Conservation (phyloP, 2,113 vertebrate species). For the Psephotus haematonotus region DNA sequence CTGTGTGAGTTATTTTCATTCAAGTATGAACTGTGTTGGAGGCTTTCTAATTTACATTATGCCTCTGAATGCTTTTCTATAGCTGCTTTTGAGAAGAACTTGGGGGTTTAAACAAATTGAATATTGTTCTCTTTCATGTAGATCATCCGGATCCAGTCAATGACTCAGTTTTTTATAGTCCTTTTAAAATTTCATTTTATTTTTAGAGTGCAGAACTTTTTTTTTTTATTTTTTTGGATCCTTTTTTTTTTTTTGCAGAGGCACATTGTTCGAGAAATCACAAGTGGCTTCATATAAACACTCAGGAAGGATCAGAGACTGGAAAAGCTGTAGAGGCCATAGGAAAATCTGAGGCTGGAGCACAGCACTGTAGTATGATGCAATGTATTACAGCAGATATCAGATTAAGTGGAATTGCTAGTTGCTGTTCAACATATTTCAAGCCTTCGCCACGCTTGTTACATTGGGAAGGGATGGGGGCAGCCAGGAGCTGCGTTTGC, state of each 20-base stretch:
- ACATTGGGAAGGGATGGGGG: neutral
- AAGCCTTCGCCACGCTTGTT: neutral
- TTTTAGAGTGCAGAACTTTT: constrained; percentile 29
- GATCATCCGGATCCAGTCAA: constrained; percentile 12
- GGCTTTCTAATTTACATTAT: constrained; percentile 34
- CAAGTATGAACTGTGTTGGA: constrained; percentile 24
- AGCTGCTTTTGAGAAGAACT: constrained; percentile 45
- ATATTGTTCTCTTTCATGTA: constrained; percentile 48
- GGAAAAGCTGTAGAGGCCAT: neutral
- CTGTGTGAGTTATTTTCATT: constrained; percentile 43
- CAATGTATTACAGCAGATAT: neutral
- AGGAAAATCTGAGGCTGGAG: neutral
- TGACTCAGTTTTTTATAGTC: neutral
- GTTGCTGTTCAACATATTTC: neutral
- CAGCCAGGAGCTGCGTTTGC: neutral
- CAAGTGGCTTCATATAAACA: neutral
- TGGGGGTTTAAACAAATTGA: constrained; percentile 1
- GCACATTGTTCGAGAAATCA: neutral
- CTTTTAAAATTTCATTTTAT: constrained; percentile 35
- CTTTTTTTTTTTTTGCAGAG: constrained; percentile 2
- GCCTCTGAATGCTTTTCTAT: neutral
- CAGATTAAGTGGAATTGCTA: neutral
- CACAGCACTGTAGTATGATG: neutral
- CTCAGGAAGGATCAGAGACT: constrained; percentile 11
- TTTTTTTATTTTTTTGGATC: neutral